A percentile compares a stretch with the other conserved stretches of the same genome.
phyloP scores from a whole-genome alignment of 2,888 invertebrate species.

The Drosophila putrida region DNA sequence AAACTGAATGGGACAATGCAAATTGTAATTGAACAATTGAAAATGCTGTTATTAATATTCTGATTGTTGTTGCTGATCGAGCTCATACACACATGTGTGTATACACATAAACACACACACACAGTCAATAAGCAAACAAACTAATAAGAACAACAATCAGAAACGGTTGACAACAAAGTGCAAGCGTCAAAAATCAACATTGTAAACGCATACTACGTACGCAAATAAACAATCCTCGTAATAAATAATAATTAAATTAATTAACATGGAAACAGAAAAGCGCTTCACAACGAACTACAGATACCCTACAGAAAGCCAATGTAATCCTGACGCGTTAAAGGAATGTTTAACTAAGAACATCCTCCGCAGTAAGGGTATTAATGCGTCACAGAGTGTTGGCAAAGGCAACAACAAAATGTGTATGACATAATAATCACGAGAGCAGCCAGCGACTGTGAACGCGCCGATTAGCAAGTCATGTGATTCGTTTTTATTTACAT shows the following conservation, averaged over 20 bases:
- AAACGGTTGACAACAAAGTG: constrained; percentile 48
- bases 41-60: constrained; percentile 39
- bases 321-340: not conserved
- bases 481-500: constrained; percentile 84
- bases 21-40: constrained; percentile 61
- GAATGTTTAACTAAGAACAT: constrained; percentile 25
- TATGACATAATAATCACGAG: constrained; percentile 85
- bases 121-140: constrained; percentile 47
- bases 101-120: constrained; percentile 1
- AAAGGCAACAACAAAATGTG: constrained; percentile 71
- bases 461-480: constrained; percentile 85
- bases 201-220: constrained; percentile 45
- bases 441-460: constrained; percentile 79
- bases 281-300: constrained; percentile 16
- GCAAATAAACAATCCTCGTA: constrained; percentile 60
- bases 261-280: constrained; percentile 55
- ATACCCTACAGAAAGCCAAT: constrained; percentile 14
- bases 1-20: constrained; percentile 53
- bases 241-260: constrained; percentile 78
- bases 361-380: constrained; percentile 28
- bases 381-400: constrained; percentile 31
- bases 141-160: constrained; percentile 52
- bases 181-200: constrained; percentile 73
- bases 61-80: constrained; percentile 30
- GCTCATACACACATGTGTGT: not conserved